These are phyloP conservation scores for Osmerus mordax DNA, from an alignment of 2,113 vertebrate species.

Conservation along the genomic window DNA sequence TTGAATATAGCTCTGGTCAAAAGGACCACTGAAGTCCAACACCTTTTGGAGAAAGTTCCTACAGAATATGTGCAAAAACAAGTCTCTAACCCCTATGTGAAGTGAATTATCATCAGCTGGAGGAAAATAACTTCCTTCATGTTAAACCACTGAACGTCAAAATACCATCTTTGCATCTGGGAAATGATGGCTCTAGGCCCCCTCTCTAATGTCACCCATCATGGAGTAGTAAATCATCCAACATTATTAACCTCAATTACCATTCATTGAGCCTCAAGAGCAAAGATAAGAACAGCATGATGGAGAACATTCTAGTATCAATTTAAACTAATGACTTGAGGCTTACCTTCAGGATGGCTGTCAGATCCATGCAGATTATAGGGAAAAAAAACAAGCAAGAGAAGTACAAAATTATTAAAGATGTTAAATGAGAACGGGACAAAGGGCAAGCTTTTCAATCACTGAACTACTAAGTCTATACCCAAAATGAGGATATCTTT, in stretches of 20 bases:
- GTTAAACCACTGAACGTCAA: not conserved
- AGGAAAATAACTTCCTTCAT: not conserved
- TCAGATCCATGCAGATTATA: not conserved
- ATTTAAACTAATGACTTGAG: not conserved
- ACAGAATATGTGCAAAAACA: too few species aligned
- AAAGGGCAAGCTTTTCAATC: not conserved
- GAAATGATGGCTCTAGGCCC: not conserved
- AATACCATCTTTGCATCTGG: not conserved
- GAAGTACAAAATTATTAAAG: not conserved
- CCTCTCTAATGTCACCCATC: not conserved
- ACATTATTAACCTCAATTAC: not conserved
- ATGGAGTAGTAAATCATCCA: not conserved
- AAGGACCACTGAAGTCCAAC: too few species aligned
- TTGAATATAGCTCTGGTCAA: not conserved
- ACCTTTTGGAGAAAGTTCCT: too few species aligned
- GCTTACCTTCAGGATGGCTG: constrained; percentile 35
- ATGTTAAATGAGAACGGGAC: constrained; percentile 3
- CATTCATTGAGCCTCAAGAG: not conserved
- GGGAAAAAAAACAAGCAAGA: not conserved
- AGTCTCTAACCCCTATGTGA: too few species aligned
- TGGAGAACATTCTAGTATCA: constrained; percentile 1
- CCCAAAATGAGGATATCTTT: not conserved
- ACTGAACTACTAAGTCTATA: not conserved
- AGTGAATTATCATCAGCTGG: too few species aligned
- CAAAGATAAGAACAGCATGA: not conserved